Conservation (phyloP, 2,888 invertebrate genomes). For the Rhamnusium bicolor region DNA sequence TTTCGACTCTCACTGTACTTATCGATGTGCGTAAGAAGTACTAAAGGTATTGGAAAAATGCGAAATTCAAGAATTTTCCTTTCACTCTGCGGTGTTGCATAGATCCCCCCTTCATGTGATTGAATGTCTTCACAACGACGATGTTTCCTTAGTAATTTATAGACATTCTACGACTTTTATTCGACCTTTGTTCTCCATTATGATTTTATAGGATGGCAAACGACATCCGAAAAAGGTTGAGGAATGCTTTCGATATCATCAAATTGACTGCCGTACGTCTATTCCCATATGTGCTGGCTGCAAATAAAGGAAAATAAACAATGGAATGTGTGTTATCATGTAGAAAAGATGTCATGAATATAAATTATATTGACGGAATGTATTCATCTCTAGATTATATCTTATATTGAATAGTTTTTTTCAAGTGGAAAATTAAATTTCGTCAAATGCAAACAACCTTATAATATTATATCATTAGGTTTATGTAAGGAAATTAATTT, state of each 20-base stretch:
- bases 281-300: not conserved
- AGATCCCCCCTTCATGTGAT: not conserved
- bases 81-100: not conserved
- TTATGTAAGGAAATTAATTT: too few species aligned
- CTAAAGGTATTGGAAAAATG: too few species aligned
- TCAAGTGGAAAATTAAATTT: not conserved
- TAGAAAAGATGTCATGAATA: conserved; percentile 15
- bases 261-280: conserved; percentile 2
- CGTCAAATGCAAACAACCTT: not conserved
- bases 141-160: conserved; percentile 1
- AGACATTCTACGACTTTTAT: not conserved
- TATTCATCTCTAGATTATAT: not conserved
- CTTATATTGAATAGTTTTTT: not conserved
- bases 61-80: too few species aligned
- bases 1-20: too few species aligned
- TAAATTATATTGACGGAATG: conserved; percentile 9
- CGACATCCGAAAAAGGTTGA: conserved; percentile 9
- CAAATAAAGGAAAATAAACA: conserved; percentile 18
- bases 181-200: conserved; percentile 10
- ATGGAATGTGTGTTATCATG: conserved; percentile 6
- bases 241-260: conserved; percentile 5
- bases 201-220: conserved; percentile 7
- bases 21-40: too few species aligned
- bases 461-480: not conserved
- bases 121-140: not conserved